Percentiles rank a stretch among this genome's conserved stretches.
Evolutionary conservation across 2,888 invertebrate genomes (phyloP).

Genomic region (Tenthredo distinguenda): DNA sequence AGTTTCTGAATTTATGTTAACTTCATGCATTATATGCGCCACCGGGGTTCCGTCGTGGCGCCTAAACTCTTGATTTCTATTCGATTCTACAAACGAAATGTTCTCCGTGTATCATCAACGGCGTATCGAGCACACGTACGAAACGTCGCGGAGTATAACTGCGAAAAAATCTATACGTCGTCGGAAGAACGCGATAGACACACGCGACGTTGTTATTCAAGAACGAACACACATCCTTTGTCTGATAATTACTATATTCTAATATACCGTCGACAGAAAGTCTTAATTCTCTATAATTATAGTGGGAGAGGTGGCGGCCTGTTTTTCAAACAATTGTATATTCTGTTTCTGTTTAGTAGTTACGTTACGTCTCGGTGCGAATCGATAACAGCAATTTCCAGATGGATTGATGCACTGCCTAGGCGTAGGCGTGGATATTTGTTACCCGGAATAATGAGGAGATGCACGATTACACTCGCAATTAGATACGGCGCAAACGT

Average conservation of each 20-base stretch:
- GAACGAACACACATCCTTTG: not conserved
- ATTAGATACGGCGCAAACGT: not conserved
- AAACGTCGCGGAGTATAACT: not conserved
- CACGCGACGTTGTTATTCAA: conserved; percentile 33
- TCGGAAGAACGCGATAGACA: not conserved
- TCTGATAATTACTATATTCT: conserved; percentile 1
- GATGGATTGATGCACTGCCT: not conserved
- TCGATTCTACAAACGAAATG: conserved; percentile 11
- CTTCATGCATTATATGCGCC: conserved; percentile 45
- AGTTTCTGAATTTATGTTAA: conserved; percentile 42
- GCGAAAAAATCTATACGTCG: not conserved
- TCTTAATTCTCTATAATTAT: conserved; percentile 4
- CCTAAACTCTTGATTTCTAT: conserved; percentile 50
- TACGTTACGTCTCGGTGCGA: not conserved
- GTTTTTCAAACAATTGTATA: not conserved
- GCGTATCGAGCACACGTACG: not conserved
- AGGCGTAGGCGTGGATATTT: not conserved
- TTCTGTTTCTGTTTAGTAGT: not conserved
- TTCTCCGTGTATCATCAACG: not conserved
- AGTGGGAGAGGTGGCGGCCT: not conserved
- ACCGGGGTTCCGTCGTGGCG: conserved; percentile 9
- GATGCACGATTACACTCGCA: not conserved
- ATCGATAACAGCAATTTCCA: not conserved
- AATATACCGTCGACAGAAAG: not conserved
- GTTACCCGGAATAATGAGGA: not conserved